Evolutionary conservation across 2,113 vertebrate genomes (phyloP).

Genomic region (Mastomys natalensis): DNA sequence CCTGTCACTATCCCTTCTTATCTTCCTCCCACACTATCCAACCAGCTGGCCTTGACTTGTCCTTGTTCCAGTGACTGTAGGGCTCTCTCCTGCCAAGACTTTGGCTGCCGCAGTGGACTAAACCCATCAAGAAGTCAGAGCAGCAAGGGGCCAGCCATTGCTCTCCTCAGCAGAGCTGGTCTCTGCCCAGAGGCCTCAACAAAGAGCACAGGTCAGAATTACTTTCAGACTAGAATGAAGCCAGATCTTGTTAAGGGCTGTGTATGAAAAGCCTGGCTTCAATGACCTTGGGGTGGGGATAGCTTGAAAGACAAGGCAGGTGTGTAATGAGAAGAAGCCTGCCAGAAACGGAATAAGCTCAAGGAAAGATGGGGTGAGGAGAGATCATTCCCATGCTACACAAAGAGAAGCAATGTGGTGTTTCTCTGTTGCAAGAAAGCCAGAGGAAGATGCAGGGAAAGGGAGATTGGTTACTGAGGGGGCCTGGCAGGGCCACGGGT

Average conservation of each 20-base stretch:
- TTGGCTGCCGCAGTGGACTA: background rate
- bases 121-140: background rate
- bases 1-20: background rate
- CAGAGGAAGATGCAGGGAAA: background rate
- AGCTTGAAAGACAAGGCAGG: too few relatives aligned
- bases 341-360: too few relatives aligned
- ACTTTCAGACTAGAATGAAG: background rate
- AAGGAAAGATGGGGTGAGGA: background rate
- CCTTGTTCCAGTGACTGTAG: background rate
- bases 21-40: background rate
- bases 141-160: background rate
- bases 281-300: fast-evolving
- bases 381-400: background rate
- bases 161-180: background rate
- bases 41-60: fast-evolving
- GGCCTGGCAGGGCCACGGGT: too few relatives aligned
- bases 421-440: background rate
- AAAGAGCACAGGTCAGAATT: too few relatives aligned
- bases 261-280: background rate
- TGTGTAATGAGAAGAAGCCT: too few relatives aligned
- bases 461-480: background rate
- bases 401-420: fast-evolving
- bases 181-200: background rate
- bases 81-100: background rate
- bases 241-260: too few relatives aligned